Conservation (phyloP, 64 coral and sea anemone species). For the Pachyseris speciosa region DNA sequence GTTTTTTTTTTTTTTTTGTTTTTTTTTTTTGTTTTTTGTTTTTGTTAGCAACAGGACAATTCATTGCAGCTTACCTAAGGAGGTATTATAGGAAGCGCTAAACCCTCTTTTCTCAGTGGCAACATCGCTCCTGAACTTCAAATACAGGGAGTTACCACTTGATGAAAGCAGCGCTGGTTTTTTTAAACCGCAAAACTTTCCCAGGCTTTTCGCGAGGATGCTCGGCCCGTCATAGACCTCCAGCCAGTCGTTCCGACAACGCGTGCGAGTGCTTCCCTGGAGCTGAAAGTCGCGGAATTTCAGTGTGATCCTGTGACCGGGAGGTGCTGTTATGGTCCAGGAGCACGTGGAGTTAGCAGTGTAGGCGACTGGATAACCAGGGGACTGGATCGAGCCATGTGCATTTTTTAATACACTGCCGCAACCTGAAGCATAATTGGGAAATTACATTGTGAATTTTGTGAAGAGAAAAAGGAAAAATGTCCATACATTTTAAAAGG, state of each 20-base stretch:
- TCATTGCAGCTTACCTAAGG: constrained; percentile 31
- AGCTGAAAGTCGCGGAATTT: constrained; percentile 11
- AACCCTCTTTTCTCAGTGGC: constrained; percentile 39
- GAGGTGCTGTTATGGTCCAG: constrained; percentile 52
- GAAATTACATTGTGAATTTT: too few relatives aligned
- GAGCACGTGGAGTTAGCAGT: constrained; percentile 24
- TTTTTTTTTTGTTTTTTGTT: too few relatives aligned
- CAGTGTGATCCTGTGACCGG: constrained; percentile 41
- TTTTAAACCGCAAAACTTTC: constrained; percentile 23
- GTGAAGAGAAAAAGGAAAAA: too few relatives aligned
- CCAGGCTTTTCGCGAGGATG: neutral
- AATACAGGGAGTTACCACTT: constrained; percentile 7
- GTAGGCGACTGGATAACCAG: constrained; percentile 48
- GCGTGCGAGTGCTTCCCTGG: neutral
- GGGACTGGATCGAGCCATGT: neutral
- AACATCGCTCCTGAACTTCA: constrained; percentile 13
- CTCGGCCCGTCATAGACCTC: constrained; percentile 39
- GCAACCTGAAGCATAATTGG: constrained; percentile 26
- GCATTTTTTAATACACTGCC: constrained; percentile 29
- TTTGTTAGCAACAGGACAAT: neutral
- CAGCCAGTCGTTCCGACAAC: constrained; percentile 15
- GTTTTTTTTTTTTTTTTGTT: too few relatives aligned
- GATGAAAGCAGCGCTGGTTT: constrained; percentile 31
- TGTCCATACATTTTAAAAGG: too few relatives aligned
- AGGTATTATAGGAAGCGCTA: constrained; percentile 37